These are phyloP conservation scores for Herpailurus yagouaroundi DNA, from an alignment of 2,113 vertebrate genomes.

Conservation along the genomic window DNA sequence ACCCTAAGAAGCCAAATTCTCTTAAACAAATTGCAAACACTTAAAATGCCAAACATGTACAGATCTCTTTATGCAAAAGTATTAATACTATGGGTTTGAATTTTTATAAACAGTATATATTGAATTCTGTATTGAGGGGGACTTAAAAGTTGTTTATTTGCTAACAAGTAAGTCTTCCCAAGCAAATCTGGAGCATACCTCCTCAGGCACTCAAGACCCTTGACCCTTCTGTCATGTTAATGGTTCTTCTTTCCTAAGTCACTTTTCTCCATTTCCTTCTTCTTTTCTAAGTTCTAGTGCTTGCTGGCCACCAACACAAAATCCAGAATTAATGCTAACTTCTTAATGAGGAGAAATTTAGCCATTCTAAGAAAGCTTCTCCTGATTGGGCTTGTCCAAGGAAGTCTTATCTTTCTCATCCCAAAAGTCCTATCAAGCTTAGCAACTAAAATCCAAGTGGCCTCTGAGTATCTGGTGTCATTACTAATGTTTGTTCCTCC, in stretches of 20 bases:
- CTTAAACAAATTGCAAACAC: conserved; percentile 36
- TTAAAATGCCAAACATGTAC: background rate
- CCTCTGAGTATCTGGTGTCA: background rate
- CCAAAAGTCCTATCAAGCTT: background rate
- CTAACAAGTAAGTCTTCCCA: background rate
- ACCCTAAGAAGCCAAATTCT: background rate
- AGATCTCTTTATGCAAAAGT: background rate
- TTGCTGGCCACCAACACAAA: background rate
- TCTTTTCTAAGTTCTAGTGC: background rate
- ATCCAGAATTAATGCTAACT: background rate
- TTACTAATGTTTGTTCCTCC: background rate
- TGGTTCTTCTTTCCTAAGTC: background rate
- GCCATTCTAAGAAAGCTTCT: background rate
- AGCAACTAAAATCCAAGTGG: background rate
- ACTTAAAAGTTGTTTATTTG: background rate
- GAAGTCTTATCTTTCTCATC: background rate
- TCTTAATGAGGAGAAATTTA: background rate
- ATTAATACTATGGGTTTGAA: background rate
- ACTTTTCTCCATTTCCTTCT: background rate
- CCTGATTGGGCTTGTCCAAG: background rate
- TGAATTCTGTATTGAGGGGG: background rate
- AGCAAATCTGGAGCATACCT: background rate
- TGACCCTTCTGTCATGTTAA: background rate
- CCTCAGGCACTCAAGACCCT: background rate
- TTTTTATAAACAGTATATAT: background rate